A percentile compares a stretch with the other conserved stretches of the same genome.
Evolutionary conservation across 2,113 vertebrate genomes (phyloP).

Genomic region (Anarhynchus alexandrinus): DNA sequence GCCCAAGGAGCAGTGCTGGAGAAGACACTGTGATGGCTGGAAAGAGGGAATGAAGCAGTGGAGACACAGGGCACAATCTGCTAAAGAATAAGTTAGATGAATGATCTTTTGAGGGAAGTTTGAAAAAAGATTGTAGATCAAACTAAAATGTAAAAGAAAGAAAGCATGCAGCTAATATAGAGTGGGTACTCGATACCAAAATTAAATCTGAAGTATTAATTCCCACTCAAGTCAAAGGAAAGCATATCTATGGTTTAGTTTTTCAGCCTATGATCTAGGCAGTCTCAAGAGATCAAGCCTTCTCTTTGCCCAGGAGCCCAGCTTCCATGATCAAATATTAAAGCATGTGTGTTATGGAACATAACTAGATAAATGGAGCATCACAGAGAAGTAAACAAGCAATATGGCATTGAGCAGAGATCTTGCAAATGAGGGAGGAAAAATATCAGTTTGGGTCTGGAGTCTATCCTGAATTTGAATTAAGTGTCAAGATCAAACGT

Average conservation of each 20-base stretch:
- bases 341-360: not conserved
- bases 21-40: not conserved
- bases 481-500: constrained; percentile 48
- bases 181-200: not conserved
- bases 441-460: not conserved
- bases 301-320: not conserved
- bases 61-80: not conserved
- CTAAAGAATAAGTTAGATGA: not conserved
- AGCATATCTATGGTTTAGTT: not conserved
- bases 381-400: constrained; percentile 46
- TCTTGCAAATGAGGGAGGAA: not conserved
- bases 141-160: not conserved
- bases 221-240: not conserved
- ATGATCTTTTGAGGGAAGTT: not conserved
- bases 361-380: constrained; percentile 37
- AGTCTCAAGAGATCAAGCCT: not conserved
- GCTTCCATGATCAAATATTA: constrained; percentile 7
- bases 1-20: not conserved
- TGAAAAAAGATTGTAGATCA: not conserved
- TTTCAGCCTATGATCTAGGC: not conserved
- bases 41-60: not conserved
- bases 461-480: constrained; percentile 30
- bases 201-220: not conserved
- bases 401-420: not conserved
- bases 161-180: not conserved